These are phyloP conservation scores for Rhorus exstirpatorius DNA, from an alignment of 2,888 invertebrate genomes.

Conservation along the genomic window DNA sequence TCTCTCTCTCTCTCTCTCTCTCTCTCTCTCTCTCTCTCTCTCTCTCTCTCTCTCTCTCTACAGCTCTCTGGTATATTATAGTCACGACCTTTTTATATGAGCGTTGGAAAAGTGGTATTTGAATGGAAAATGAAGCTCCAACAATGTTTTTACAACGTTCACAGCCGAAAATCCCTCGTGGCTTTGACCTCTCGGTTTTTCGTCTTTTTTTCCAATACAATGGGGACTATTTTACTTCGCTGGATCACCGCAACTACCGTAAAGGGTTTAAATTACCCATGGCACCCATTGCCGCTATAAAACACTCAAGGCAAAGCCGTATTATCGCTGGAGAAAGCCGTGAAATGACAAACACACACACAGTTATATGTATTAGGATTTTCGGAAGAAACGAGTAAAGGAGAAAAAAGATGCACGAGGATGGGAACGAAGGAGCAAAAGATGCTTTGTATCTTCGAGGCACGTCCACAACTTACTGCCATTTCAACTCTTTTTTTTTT, in stretches of 20 bases:
- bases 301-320: conserved; percentile 50
- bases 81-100: conserved; percentile 23
- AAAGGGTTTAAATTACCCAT: conserved; percentile 61
- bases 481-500: conserved; percentile 61
- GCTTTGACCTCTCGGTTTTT: conserved; percentile 71
- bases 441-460: conserved; percentile 55
- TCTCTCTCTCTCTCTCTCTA: background rate
- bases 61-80: conserved; percentile 69
- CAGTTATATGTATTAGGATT: conserved; percentile 39
- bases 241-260: conserved; percentile 62
- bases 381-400: background rate
- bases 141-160: conserved; percentile 46
- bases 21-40: background rate
- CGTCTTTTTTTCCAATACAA: conserved; percentile 37
- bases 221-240: conserved; percentile 39
- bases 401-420: background rate
- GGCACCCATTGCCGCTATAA: conserved; percentile 24
- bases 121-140: conserved; percentile 16
- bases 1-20: background rate
- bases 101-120: conserved; percentile 68
- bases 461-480: conserved; percentile 49
- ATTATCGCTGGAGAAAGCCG: conserved; percentile 52
- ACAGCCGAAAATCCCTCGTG: conserved; percentile 70
- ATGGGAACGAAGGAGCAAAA: conserved; percentile 54
- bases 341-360: conserved; percentile 22